A percentile compares a stretch with the other conserved stretches of the same genome.
phyloP scores from a whole-genome alignment of 1,140 invertebrate genomes.

The Neodiprion lecontei region DNA sequence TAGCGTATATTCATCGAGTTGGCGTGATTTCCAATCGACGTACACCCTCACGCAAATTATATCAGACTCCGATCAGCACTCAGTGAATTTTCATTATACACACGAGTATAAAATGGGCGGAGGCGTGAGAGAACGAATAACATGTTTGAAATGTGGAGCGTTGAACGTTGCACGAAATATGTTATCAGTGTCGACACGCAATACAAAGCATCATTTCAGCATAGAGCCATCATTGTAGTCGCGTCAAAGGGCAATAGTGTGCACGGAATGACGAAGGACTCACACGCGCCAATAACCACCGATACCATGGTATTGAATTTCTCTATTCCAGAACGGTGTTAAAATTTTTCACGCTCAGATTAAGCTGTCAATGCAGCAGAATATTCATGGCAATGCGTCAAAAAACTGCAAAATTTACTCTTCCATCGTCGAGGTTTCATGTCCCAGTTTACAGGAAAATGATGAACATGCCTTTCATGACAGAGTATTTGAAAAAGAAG shows the following conservation, averaged over 20 bases:
- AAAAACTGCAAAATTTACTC: too few relatives aligned
- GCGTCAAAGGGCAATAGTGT: not conserved
- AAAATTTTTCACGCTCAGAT: too few relatives aligned
- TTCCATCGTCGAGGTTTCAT: too few relatives aligned
- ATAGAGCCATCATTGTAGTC: not conserved
- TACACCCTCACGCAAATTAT: not conserved
- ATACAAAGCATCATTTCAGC: not conserved
- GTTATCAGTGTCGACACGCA: constrained; percentile 1
- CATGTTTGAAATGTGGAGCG: not conserved
- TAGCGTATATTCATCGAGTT: not conserved
- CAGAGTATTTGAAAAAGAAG: too few relatives aligned
- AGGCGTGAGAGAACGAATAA: not conserved
- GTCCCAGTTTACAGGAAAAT: too few relatives aligned
- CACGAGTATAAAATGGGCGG: too few relatives aligned
- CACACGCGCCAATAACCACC: not conserved
- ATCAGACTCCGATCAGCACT: not conserved
- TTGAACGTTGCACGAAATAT: not conserved
- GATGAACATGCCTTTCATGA: too few relatives aligned
- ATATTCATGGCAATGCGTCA: too few relatives aligned
- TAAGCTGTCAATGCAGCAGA: too few relatives aligned
- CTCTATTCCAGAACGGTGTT: too few relatives aligned
- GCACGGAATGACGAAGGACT: not conserved
- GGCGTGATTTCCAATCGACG: not conserved
- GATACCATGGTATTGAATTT: too few relatives aligned
- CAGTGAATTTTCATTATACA: not conserved